phyloP scores from a whole-genome alignment of 1,140 invertebrate species.

The Phymorhynchus buccinoides region DNA sequence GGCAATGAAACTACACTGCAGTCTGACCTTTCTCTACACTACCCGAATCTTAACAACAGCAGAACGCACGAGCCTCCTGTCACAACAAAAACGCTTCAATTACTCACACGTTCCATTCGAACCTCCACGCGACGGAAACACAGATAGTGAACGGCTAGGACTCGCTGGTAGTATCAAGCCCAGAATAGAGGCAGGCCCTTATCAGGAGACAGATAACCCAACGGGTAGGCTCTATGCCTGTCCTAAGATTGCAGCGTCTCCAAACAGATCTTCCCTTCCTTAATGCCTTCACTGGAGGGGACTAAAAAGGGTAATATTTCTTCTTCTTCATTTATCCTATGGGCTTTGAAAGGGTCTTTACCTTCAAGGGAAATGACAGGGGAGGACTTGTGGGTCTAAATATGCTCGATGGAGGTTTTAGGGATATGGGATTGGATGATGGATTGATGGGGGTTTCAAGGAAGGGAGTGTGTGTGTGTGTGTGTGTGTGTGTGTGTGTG shows the following conservation, averaged over 20 bases:
- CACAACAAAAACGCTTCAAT: not conserved
- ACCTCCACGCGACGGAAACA: not conserved
- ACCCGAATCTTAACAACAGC: not conserved
- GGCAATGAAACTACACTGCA: no score
- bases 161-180: not conserved
- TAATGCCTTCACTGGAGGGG: slow-evolving; percentile 1
- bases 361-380: not conserved
- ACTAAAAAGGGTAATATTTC: slow-evolving; percentile 12
- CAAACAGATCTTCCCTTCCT: not conserved
- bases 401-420: no score
- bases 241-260: not conserved
- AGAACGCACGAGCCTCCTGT: not conserved
- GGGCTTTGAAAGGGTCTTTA: not conserved
- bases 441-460: not conserved
- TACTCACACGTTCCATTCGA: not conserved
- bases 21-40: no score
- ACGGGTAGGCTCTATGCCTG: slow-evolving; percentile 3
- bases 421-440: not conserved
- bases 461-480: not conserved
- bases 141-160: not conserved
- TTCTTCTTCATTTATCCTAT: not conserved
- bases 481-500: not conserved
- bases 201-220: not conserved
- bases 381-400: not conserved
- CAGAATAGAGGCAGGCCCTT: not conserved